Evolutionary conservation across 1,140 invertebrate genomes (phyloP).

Genomic region (Trachelipus rathkii): DNA sequence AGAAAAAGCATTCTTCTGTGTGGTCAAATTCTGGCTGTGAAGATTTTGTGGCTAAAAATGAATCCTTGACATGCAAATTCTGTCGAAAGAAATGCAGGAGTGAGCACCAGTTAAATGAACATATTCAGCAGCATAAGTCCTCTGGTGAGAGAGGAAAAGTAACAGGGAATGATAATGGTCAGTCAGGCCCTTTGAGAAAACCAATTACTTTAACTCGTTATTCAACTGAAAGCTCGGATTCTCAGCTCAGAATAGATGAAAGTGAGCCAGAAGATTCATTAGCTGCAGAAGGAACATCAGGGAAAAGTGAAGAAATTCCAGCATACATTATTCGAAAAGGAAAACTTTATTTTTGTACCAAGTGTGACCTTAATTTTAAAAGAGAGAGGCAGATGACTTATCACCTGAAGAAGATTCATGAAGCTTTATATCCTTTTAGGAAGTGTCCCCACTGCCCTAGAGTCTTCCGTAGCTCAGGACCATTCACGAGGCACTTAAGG

Average conservation of each 20-base stretch:
- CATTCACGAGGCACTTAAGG: conserved; percentile 37
- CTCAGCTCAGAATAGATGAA: conserved; percentile 14
- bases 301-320: conserved; percentile 27
- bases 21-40: conserved; percentile 30
- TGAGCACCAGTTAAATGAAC: conserved; percentile 36
- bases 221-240: conserved; percentile 1
- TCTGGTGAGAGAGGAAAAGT: background rate
- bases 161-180: background rate
- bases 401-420: conserved; percentile 45
- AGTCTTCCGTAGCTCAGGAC: conserved; percentile 43
- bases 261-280: background rate
- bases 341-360: conserved; percentile 38
- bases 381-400: conserved; percentile 43
- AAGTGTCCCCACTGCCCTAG: conserved; percentile 40
- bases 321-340: conserved; percentile 38
- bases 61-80: conserved; percentile 33
- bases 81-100: conserved; percentile 39
- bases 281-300: background rate
- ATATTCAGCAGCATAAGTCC: conserved; percentile 17
- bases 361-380: conserved; percentile 41
- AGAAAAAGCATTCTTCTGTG: conserved; percentile 14
- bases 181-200: background rate
- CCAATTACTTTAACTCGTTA: background rate
- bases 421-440: conserved; percentile 43
- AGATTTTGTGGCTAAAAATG: conserved; percentile 18